A percentile compares a stretch with the other conserved stretches of the same genome.
Conservation (phyloP, 2,113 vertebrate species). For the Anoura caudifer region DNA sequence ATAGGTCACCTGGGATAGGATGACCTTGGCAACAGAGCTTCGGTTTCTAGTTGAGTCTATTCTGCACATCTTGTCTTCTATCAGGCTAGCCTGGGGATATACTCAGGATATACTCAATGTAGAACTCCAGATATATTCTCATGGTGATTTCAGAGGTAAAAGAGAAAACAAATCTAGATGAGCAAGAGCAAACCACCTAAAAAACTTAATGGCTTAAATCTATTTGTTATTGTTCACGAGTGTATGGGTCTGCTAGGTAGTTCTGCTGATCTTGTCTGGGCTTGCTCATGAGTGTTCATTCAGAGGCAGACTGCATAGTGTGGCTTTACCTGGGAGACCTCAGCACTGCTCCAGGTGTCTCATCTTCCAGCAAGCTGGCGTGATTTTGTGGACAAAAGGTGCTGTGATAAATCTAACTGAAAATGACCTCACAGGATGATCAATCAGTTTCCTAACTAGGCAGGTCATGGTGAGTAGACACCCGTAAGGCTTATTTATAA, state of each 20-base stretch:
- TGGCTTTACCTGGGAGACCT: not conserved
- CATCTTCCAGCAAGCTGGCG: not conserved
- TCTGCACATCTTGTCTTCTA: not conserved
- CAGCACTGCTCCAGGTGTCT: not conserved
- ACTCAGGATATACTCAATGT: not conserved
- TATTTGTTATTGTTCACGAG: not conserved
- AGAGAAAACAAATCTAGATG: not conserved
- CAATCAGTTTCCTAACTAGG: not conserved
- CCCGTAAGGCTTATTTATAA: not conserved
- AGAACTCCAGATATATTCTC: not conserved
- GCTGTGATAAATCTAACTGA: not conserved
- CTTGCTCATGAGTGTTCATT: not conserved
- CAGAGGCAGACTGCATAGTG: not conserved
- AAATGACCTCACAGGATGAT: not conserved
- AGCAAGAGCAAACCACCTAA: not conserved
- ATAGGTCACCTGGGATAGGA: not conserved
- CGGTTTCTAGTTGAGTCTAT: not conserved
- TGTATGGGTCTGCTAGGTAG: not conserved
- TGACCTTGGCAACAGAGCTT: not conserved
- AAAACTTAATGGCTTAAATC: not conserved
- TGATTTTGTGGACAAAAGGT: not conserved
- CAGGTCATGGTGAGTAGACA: not conserved
- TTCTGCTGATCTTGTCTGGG: not conserved
- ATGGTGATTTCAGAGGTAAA: not conserved
- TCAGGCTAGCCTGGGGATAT: not conserved